Evolutionary conservation across 2,888 invertebrate genomes (phyloP).

Genomic region (Quadriops clusia): DNA sequence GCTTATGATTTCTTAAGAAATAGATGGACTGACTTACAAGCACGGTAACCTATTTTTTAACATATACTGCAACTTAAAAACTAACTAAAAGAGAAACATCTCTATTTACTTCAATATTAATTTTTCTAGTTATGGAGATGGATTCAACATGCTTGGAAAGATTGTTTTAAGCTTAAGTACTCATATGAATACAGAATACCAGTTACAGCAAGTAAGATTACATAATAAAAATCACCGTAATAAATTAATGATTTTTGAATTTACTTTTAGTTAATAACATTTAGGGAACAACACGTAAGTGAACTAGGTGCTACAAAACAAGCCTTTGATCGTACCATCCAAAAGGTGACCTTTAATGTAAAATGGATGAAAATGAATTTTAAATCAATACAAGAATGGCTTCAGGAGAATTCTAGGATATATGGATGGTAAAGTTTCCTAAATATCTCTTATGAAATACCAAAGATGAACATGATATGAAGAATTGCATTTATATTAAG

Average conservation of each 20-base stretch:
- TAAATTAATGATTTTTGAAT: not conserved
- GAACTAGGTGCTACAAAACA: constrained; percentile 39
- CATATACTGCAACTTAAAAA: no score
- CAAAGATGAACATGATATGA: no score
- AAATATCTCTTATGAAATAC: no score
- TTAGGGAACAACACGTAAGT: constrained; percentile 32
- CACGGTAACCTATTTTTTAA: constrained; percentile 38
- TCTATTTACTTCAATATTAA: not conserved
- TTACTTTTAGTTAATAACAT: constrained; percentile 31
- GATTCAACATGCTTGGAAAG: constrained; percentile 41
- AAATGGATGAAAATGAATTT: constrained; percentile 47
- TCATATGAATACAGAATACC: constrained; percentile 41
- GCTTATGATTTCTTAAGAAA: constrained; percentile 47
- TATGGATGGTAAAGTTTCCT: not conserved
- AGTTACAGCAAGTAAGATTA: constrained; percentile 31
- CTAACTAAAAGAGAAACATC: not conserved
- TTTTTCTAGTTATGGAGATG: constrained; percentile 41
- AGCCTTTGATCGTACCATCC: constrained; percentile 42
- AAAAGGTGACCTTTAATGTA: constrained; percentile 42
- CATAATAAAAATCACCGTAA: not conserved
- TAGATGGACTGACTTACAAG: constrained; percentile 37
- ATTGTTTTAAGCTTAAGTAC: constrained; percentile 42
- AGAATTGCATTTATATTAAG: no score
- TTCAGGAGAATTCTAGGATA: constrained; percentile 14
- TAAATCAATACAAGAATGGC: constrained; percentile 29